These are phyloP conservation scores for Enteromius radiatus DNA, from an alignment of 2,797 vertebrate genomes.

Conservation along the genomic window DNA sequence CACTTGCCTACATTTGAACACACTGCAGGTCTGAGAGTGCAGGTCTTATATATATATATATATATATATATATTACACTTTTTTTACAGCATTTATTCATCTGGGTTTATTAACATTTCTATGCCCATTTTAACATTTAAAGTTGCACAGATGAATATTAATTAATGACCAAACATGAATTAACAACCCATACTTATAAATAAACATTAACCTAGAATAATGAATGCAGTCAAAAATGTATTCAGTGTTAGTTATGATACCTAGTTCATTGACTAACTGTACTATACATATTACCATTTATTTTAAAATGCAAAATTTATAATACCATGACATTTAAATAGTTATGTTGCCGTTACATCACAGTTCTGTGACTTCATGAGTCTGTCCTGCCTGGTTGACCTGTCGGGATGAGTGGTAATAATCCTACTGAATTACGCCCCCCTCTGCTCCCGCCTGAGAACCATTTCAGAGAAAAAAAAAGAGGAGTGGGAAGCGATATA, in stretches of 20 bases:
- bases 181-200: background rate
- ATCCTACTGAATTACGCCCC: slow-evolving; percentile 83
- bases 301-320: background rate
- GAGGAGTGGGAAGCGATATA: slow-evolving; percentile 86
- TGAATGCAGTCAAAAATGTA: background rate
- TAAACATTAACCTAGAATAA: background rate
- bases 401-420: slow-evolving; percentile 77
- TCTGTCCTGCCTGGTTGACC: slow-evolving; percentile 81
- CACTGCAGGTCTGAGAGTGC: no score
- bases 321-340: background rate
- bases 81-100: background rate
- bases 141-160: background rate
- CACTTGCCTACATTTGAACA: no score
- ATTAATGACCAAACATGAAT: background rate
- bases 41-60: no score
- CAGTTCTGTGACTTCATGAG: slow-evolving; percentile 90
- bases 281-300: background rate
- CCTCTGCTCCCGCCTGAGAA: slow-evolving; percentile 80
- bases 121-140: background rate
- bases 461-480: slow-evolving; percentile 76
- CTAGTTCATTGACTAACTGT: background rate
- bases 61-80: no score
- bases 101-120: background rate
- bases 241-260: background rate
- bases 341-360: slow-evolving; percentile 43